These are phyloP conservation scores for Blastobasis adustella DNA, from an alignment of 2,888 invertebrate genomes.

Conservation along the genomic window DNA sequence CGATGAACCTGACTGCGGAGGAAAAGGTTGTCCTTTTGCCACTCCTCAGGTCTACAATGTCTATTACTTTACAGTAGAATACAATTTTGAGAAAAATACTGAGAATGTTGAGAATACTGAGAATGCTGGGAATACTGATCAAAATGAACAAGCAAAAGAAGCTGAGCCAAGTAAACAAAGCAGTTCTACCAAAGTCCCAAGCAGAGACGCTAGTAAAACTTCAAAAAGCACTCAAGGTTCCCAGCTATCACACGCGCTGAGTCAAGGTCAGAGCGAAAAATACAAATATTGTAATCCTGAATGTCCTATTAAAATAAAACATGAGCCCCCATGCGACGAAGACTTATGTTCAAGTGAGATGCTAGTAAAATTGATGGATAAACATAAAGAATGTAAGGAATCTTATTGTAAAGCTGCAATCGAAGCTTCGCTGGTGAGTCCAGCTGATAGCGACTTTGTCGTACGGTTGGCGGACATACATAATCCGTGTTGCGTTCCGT, in stretches of 20 bases:
- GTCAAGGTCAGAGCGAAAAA: neutral
- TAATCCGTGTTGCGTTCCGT: conserved; percentile 53
- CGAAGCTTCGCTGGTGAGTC: conserved; percentile 31
- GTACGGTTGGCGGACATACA: conserved; percentile 45
- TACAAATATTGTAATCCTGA: neutral
- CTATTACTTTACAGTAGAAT: conserved; percentile 59
- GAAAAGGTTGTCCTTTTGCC: conserved; percentile 39
- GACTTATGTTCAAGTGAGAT: conserved; percentile 27
- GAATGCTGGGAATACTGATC: neutral
- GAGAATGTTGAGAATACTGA: too few species aligned
- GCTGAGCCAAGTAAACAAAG: neutral
- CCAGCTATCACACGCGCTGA: neutral
- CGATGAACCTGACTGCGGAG: conserved; percentile 34
- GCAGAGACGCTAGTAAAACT: neutral
- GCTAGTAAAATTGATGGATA: conserved; percentile 23
- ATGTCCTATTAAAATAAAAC: neutral
- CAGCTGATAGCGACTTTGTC: conserved; percentile 54
- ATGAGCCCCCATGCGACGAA: conserved; percentile 36
- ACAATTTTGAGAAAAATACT: conserved; percentile 33
- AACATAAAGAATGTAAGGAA: conserved; percentile 28
- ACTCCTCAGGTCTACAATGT: conserved; percentile 40
- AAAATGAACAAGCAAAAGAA: neutral
- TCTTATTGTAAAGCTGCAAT: too few species aligned
- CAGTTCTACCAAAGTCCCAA: neutral
- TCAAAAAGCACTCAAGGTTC: neutral